Evolutionary conservation across 2,797 vertebrate species (phyloP), one percentile per base, ranked within the genome.

Genomic region (Eremophila alpestris): DNA sequence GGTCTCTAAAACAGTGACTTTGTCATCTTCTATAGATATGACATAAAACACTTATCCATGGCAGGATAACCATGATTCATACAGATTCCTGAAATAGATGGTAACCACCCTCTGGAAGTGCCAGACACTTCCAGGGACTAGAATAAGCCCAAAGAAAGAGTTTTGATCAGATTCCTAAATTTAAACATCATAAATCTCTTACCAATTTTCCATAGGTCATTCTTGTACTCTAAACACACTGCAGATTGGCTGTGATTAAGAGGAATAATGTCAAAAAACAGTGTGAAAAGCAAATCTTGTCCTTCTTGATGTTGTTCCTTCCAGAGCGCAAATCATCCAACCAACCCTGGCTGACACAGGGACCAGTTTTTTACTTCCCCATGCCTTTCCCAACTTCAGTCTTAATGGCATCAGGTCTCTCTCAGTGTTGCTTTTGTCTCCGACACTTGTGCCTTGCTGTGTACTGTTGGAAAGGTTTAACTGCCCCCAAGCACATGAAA

Each of bases 321-420:
- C 49, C 45, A 27, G 16, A 73, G 4, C 9, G 32, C 8, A 12
- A 64, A 3, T 30, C 21, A 52, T 16, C 5, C 32, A 41, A 30
- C 3, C 16, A 75, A 18, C 5, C 10, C 34, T 67, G 26, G 27
- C 5, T 62, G 6, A 48, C 29, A 46, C 4, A 75, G 0, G 27
- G 51, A 49, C 14, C 27, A 45, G 0, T 3, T 24, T 78, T 86
- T 43, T 32, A 8, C 16, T 76, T 76, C 19, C n/a, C 5, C 0
- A 0, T 20, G 8, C 5, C 9, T 52, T 38, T 83, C 10, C 9
- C 8, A 83, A 1, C 5, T 43, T 17, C 22, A 56, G 0, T 48
- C 6, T 67, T 48, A 55, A 46, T 5, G 65, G 45, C 21, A 94
- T 26, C 29, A 76, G 40, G 10, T 46, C 16, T 77, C 21, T 68